Evolutionary conservation across 2,113 vertebrate genomes (phyloP).

Genomic region (Vulpes vulpes): DNA sequence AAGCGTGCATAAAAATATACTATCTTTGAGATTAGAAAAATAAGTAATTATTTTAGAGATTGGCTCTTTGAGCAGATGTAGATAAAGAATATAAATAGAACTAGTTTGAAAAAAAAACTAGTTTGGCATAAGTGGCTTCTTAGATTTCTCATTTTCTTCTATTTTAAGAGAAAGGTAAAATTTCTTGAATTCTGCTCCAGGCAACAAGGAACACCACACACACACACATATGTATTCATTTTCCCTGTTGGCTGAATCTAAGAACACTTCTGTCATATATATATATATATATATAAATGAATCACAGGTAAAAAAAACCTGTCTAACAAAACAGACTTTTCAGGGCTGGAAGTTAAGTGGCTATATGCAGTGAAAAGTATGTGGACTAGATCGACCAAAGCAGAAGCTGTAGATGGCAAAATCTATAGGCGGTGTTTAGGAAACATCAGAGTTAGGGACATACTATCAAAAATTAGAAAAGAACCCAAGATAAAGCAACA

Average conservation of each 20-base stretch:
- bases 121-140: not conserved
- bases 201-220: not conserved
- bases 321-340: not conserved
- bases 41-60: not conserved
- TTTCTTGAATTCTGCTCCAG: not conserved
- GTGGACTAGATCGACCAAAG: not conserved
- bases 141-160: not conserved
- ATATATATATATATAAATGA: not conserved
- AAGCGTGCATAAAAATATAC: not conserved
- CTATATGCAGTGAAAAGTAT: not conserved
- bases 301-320: not conserved
- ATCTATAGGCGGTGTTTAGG: rapidly evolving
- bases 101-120: not conserved
- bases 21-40: not conserved
- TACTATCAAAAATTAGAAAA: not conserved
- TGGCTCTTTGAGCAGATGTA: not conserved
- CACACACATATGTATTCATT: not conserved
- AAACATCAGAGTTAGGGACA: not conserved
- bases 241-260: not conserved
- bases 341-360: not conserved
- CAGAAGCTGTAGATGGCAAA: not conserved
- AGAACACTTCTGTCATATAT: not conserved
- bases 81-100: not conserved
- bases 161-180: not conserved
- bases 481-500: not conserved